Percentiles rank a stretch among this genome's conserved stretches.
These are phyloP conservation scores for Osmerus eperlanus DNA, from an alignment of 2,113 vertebrate species.

Conservation along the genomic window DNA sequence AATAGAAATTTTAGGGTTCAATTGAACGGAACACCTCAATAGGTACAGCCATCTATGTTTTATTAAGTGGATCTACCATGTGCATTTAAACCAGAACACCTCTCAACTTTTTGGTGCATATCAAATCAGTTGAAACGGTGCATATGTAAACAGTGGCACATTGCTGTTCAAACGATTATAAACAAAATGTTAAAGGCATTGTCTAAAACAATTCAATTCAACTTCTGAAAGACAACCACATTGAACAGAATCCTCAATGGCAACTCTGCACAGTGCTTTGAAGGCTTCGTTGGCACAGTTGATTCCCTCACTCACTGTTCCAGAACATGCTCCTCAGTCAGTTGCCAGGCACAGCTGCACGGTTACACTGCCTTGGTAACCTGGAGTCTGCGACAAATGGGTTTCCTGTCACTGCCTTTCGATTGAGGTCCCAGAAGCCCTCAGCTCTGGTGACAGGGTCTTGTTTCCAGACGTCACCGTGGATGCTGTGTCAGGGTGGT, in stretches of 20 bases:
- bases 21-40: slow-evolving; percentile 50
- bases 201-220: too few relatives aligned
- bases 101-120: too few relatives aligned
- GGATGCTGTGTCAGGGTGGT: slow-evolving; percentile 11
- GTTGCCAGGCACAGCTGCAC: slow-evolving; percentile 28
- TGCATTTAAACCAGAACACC: too few relatives aligned
- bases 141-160: too few relatives aligned
- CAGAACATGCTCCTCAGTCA: slow-evolving; percentile 44
- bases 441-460: slow-evolving; percentile 37
- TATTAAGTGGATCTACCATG: background rate
- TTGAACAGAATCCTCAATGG: background rate
- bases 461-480: slow-evolving; percentile 33
- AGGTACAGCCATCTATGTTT: background rate
- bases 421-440: slow-evolving; percentile 28
- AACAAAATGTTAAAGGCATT: too few relatives aligned
- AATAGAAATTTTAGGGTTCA: slow-evolving; percentile 55
- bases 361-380: slow-evolving; percentile 11
- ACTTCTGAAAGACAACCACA: too few relatives aligned
- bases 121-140: too few relatives aligned
- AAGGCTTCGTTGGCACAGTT: slow-evolving; percentile 43
- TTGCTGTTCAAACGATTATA: too few relatives aligned
- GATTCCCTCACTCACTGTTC: slow-evolving; percentile 46
- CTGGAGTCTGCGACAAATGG: slow-evolving; percentile 28
- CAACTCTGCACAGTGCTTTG: slow-evolving; percentile 13
- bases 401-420: slow-evolving; percentile 44